A percentile compares a stretch with the other conserved stretches of the same genome.
Conservation (phyloP, 2,888 invertebrate genomes). For the Drosophila siamana region DNA sequence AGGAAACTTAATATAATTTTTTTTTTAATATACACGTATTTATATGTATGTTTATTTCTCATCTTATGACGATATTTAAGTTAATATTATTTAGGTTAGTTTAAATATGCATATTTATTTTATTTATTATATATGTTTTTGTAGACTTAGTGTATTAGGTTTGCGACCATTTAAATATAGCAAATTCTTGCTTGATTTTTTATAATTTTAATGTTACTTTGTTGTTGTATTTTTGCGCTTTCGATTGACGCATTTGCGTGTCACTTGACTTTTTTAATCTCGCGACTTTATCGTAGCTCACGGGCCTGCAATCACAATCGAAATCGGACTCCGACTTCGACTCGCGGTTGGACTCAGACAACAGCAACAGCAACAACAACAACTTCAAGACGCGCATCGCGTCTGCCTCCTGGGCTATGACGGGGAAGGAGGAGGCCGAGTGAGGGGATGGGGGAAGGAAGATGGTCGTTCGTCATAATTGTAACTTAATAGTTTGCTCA, state of each 20-base stretch:
- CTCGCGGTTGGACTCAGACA: constrained; percentile 19
- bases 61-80: background rate
- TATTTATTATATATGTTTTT: background rate
- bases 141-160: constrained; percentile 39
- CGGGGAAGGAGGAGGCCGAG: too few species aligned
- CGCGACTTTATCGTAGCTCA: constrained; percentile 75
- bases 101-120: background rate
- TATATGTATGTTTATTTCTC: background rate
- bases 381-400: background rate
- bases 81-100: too few species aligned
- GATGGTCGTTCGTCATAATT: constrained; percentile 44
- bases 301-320: constrained; percentile 56
- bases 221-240: constrained; percentile 44
- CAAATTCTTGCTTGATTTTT: constrained; percentile 6
- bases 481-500: constrained; percentile 75
- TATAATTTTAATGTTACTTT: constrained; percentile 24
- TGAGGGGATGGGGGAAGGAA: background rate
- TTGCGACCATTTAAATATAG: background rate
- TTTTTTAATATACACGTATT: background rate
- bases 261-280: constrained; percentile 78
- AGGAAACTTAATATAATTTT: background rate
- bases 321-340: constrained; percentile 50
- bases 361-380: background rate
- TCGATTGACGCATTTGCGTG: constrained; percentile 74
- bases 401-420: background rate